phyloP scores from a whole-genome alignment of 2,888 invertebrate species.

The Drosophila longiperda region DNA sequence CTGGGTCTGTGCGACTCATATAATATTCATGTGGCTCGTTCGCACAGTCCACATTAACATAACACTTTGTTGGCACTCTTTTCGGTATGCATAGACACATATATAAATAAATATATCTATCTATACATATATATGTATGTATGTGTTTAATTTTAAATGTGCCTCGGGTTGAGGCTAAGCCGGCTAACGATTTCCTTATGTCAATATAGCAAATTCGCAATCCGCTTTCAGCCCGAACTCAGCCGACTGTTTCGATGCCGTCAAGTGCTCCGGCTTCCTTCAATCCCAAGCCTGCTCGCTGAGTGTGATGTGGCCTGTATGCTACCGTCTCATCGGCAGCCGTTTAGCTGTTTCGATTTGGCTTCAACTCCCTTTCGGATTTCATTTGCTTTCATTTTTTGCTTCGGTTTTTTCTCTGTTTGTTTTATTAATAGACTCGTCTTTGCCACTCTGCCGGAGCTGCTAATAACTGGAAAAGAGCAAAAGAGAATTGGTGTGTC shows the following conservation, averaged over 20 bases:
- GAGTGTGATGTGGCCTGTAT: conserved; percentile 27
- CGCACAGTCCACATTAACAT: conserved; percentile 64
- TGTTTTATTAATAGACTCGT: conserved; percentile 70
- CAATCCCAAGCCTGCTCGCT: conserved; percentile 30
- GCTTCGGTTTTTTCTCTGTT: conserved; percentile 39
- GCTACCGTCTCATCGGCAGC: conserved; percentile 51
- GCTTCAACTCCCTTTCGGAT: conserved; percentile 14
- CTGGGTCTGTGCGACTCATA: conserved; percentile 51
- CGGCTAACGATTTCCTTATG: conserved; percentile 80
- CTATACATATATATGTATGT: conserved; percentile 20
- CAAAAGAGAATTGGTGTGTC: conserved; percentile 37
- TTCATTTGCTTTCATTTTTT: conserved; percentile 15
- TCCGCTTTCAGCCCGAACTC: conserved; percentile 63
- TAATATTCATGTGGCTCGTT: conserved; percentile 68
- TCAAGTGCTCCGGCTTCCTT: conserved; percentile 21
- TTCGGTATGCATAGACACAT: conserved; percentile 2
- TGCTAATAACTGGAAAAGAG: conserved; percentile 68
- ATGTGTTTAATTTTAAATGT: conserved; percentile 72
- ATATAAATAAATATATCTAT: conserved; percentile 1
- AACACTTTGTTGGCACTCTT: conserved; percentile 47
- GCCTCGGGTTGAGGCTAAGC: conserved; percentile 53
- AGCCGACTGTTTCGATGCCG: conserved; percentile 54
- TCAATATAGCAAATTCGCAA: conserved; percentile 76
- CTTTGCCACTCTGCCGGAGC: conserved; percentile 41
- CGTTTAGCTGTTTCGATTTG: conserved; percentile 57